Percentiles rank a stretch among this genome's conserved stretches.
Conservation (phyloP, 1,140 invertebrate genomes). For the Heliconius hewitsoni region DNA sequence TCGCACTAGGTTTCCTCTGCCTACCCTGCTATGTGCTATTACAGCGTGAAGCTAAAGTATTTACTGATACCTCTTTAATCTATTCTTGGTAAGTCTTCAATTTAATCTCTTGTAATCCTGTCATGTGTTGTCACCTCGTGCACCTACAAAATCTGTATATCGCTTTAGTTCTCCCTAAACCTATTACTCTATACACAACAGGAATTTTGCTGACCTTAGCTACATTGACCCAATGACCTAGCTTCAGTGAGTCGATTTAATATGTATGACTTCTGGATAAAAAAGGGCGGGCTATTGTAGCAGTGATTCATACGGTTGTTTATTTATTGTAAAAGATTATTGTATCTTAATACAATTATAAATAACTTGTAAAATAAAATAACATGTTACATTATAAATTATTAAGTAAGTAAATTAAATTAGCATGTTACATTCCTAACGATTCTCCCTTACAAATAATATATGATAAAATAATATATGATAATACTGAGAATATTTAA, state of each 20-base stretch:
- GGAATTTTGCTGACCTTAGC: constrained; percentile 26
- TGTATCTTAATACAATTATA: not conserved
- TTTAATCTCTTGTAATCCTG: no score
- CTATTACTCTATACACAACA: not conserved
- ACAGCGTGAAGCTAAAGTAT: no score
- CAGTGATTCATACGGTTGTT: not conserved
- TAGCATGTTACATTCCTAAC: no score
- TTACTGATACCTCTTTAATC: no score
- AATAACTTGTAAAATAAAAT: no score
- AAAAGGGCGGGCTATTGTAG: constrained; percentile 24
- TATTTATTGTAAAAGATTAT: not conserved
- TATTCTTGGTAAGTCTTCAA: not conserved
- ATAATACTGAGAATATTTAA: no score
- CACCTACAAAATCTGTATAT: not conserved
- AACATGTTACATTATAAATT: no score
- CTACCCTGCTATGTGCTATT: no score
- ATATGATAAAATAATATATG: no score
- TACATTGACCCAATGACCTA: constrained; percentile 36
- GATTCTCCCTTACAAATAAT: no score
- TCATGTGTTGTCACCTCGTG: not conserved
- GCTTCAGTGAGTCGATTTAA: constrained; percentile 26
- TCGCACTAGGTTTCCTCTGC: no score
- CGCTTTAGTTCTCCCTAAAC: not conserved
- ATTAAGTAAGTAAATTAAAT: no score
- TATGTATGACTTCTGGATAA: constrained; percentile 25